Evolutionary conservation across 2,113 vertebrate genomes (phyloP).

Genomic region (Bagarius yarrelli): DNA sequence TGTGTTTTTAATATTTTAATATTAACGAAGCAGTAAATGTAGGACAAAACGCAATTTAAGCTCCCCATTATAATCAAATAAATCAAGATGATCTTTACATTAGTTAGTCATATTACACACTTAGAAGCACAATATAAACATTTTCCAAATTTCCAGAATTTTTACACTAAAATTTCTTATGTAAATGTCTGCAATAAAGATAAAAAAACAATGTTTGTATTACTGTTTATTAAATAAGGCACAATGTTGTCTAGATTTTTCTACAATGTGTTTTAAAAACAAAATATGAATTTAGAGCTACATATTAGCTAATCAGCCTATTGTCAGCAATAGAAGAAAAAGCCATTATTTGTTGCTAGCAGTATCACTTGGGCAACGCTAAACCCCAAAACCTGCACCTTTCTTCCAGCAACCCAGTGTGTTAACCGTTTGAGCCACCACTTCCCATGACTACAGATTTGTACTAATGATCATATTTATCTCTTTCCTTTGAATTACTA

Average conservation of each 20-base stretch:
- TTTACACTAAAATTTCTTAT: not conserved
- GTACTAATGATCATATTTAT: not conserved
- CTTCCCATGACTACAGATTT: not conserved
- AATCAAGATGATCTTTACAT: not conserved
- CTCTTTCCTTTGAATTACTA: not conserved
- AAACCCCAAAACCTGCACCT: not conserved
- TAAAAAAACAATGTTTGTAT: not conserved
- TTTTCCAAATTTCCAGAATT: not conserved
- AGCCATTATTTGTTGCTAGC: not conserved
- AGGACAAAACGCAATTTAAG: no score
- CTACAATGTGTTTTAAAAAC: not conserved
- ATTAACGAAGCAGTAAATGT: no score
- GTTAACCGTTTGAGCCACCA: not conserved
- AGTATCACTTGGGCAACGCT: not conserved
- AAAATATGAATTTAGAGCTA: not conserved
- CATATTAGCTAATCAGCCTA: not conserved
- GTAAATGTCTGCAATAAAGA: not conserved
- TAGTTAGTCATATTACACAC: not conserved
- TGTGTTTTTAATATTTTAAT: not conserved
- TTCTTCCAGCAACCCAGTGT: not conserved
- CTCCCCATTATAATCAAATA: not conserved
- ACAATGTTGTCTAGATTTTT: not conserved
- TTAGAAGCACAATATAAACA: not conserved
- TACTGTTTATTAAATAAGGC: not conserved
- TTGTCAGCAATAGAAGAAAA: not conserved